phyloP scores from a whole-genome alignment of 2,113 vertebrate genomes.

The Numenius arquata region DNA sequence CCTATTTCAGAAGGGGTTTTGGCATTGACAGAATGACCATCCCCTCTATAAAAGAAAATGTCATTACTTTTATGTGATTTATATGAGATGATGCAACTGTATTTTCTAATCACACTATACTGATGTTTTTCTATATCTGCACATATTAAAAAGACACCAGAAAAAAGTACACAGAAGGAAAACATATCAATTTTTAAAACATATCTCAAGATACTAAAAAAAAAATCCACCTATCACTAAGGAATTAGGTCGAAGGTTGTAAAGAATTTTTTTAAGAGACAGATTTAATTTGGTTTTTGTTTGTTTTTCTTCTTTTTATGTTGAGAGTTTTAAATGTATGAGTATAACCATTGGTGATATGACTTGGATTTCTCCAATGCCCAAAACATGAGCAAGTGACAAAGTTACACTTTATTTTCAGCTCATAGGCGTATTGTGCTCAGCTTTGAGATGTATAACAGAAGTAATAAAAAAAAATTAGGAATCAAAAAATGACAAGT shows the following conservation, averaged over 20 bases:
- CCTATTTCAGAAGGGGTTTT: neutral
- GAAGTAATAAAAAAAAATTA: neutral
- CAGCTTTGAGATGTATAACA: neutral
- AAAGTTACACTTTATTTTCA: neutral
- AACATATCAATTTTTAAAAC: neutral
- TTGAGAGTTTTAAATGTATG: neutral
- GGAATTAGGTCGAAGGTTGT: neutral
- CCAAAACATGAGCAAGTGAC: neutral
- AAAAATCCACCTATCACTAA: neutral
- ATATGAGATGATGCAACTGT: neutral
- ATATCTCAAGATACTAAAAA: neutral
- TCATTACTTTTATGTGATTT: neutral
- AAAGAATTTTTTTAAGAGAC: neutral
- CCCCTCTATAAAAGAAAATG: neutral
- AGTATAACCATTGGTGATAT: neutral
- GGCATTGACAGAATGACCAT: neutral
- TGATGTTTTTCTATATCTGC: neutral
- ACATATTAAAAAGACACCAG: neutral
- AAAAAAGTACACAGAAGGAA: neutral
- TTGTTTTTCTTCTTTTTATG: neutral
- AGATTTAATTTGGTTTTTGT: neutral
- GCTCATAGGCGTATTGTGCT: neutral
- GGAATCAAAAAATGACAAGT: neutral
- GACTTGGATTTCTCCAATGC: neutral
- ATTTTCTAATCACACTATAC: neutral